Conservation (phyloP, 2,888 invertebrate genomes). For the Palloptera scutellata region DNA sequence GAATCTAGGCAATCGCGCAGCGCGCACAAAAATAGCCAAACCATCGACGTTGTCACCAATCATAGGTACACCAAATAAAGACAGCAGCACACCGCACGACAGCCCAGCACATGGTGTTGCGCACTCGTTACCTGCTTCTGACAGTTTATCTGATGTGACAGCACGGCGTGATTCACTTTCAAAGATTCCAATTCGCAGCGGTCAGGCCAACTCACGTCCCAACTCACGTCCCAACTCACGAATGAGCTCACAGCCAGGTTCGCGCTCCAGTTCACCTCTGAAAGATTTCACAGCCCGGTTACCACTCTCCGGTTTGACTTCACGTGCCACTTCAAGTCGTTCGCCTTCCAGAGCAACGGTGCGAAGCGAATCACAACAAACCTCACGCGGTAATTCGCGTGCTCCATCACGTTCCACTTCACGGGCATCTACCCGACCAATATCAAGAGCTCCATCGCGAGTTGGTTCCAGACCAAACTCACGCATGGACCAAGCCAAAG, state of each 20-base stretch:
- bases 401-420: constrained; percentile 47
- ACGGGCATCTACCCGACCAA: constrained; percentile 48
- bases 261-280: constrained; percentile 41
- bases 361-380: constrained; percentile 42
- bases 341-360: constrained; percentile 50
- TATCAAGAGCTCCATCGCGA: constrained; percentile 43
- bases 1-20: constrained; percentile 21
- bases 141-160: constrained; percentile 45
- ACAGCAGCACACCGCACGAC: constrained; percentile 48
- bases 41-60: constrained; percentile 63
- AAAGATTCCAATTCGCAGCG: constrained; percentile 57
- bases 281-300: constrained; percentile 30
- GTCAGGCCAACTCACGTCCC: constrained; percentile 38
- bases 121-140: constrained; percentile 38
- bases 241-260: constrained; percentile 34
- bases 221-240: constrained; percentile 46
- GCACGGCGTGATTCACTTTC: constrained; percentile 56
- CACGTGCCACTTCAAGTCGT: constrained; percentile 48
- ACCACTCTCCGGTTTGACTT: constrained; percentile 45
- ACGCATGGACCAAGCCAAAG: constrained; percentile 51
- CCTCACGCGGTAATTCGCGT: constrained; percentile 45
- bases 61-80: constrained; percentile 64
- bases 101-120: constrained; percentile 48
- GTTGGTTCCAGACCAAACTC: constrained; percentile 48
- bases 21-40: constrained; percentile 57